Evolutionary conservation across 1,140 invertebrate species (phyloP), one percentile per base, ranked within the genome.

Genomic region (Drosophila insularis): DNA sequence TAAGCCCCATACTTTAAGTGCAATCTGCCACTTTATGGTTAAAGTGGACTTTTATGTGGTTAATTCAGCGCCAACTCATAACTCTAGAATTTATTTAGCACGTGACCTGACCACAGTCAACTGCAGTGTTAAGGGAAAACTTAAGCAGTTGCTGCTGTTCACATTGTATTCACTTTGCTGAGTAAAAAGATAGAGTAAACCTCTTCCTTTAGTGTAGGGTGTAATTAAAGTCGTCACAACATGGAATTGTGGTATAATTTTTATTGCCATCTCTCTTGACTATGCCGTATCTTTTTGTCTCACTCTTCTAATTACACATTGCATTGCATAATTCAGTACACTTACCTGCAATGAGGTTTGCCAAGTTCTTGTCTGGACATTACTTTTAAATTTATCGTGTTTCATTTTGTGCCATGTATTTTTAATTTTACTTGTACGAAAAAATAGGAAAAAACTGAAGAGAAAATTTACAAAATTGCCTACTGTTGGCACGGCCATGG

Each of bases 331-430:
- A 58, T 58, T 58, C 55, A 58, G 55, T 58, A 35, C n/a, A 35
- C 55, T 17, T 35, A 31, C 55, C 55, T 35, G 55, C 55, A 35
- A 58, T 58, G 55, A 14, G 32, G 55, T 11, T 58, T 58, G 55
- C 55, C 43, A 50, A 58, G 55, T 58, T 58, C 14, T 35, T 35
- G 55, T 62, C 37, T 27, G 40, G 14, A 5, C 14, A 6, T 14
- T 46, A 17, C 60, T 62, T 43, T 46, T 62, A 23, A 40, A 62
- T 46, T 62, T 62, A 19, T 43, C 31, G 60, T 46, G 31, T 58
- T 58, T 58, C 55, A 58, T 62, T 62, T 35, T 8, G 55, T 58
- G n/a, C 27, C 55, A 62, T 62, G 40, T 43, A 62, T 62, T 62
- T 40, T 62, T 62, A 62, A 62, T 62, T 46, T 62, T 17, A 17